Evolutionary conservation across 2,113 vertebrate genomes (phyloP).

Genomic region (Paedocypris sp.): DNA sequence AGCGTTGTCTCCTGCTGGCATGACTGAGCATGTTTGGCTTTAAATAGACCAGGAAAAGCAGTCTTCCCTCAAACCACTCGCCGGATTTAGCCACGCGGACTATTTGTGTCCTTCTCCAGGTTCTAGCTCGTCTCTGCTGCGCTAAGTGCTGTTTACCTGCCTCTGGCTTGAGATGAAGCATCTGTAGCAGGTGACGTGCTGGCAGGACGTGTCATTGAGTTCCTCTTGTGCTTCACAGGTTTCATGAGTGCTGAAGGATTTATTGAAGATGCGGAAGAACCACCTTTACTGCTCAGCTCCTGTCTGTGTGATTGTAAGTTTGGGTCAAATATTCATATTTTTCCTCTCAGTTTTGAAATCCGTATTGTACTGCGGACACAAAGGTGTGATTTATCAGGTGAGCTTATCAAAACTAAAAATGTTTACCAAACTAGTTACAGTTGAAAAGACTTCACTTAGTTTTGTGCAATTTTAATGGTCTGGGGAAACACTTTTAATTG

Average conservation of each 20-base stretch:
- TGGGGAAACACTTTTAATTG: too few relatives aligned
- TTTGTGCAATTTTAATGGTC: too few relatives aligned
- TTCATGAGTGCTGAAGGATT: slow-evolving; percentile 62
- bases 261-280: slow-evolving; percentile 67
- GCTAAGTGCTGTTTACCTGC: slow-evolving; percentile 22
- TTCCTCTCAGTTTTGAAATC: too few relatives aligned
- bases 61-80: background rate
- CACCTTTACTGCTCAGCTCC: slow-evolving; percentile 56
- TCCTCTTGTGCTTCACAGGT: slow-evolving; percentile 39
- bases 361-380: too few relatives aligned
- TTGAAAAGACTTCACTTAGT: too few relatives aligned
- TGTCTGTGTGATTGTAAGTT: slow-evolving; percentile 55
- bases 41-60: slow-evolving; percentile 16
- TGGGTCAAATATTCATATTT: too few relatives aligned
- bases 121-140: background rate
- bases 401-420: too few relatives aligned
- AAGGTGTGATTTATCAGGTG: too few relatives aligned
- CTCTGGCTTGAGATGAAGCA: background rate
- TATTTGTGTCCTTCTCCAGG: slow-evolving; percentile 3
- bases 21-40: background rate
- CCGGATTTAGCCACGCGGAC: background rate
- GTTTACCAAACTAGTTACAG: too few relatives aligned
- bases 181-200: background rate
- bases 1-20: too few relatives aligned
- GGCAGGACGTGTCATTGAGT: slow-evolving; percentile 1